Evolutionary conservation across 2,888 invertebrate genomes (phyloP).

Genomic region (Anticlea derivata): DNA sequence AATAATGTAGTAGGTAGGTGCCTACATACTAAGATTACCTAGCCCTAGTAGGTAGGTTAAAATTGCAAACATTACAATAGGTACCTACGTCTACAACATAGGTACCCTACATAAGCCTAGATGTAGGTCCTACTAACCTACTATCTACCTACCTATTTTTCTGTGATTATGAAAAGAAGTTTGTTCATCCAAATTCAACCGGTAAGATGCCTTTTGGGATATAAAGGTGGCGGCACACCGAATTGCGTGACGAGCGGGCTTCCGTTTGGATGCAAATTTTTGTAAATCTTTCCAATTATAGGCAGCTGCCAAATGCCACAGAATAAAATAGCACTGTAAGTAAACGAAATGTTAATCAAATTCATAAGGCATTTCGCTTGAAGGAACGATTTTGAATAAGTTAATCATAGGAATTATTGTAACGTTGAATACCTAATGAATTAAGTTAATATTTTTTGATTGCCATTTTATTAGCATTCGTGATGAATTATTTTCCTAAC

Average conservation of each 20-base stretch:
- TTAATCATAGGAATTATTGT: constrained; percentile 18
- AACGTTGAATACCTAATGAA: constrained; percentile 10
- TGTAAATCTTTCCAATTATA: constrained; percentile 62
- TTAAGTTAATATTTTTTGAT: neutral
- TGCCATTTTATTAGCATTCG: neutral
- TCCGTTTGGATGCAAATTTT: constrained; percentile 59
- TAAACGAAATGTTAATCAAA: constrained; percentile 51
- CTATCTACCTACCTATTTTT: no score
- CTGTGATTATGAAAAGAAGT: no score
- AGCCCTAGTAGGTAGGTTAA: no score
- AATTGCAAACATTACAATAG: no score
- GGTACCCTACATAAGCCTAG: no score
- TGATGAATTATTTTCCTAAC: no score
- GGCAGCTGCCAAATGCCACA: constrained; percentile 56
- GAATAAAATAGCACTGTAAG: constrained; percentile 6
- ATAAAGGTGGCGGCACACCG: constrained; percentile 16
- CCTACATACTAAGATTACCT: no score
- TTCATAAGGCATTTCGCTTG: constrained; percentile 49
- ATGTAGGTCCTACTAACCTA: neutral
- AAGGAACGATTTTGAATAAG: constrained; percentile 38
- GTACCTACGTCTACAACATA: no score
- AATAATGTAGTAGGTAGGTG: no score
- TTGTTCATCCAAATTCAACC: neutral
- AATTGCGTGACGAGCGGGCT: constrained; percentile 27
- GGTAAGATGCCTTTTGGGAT: constrained; percentile 7